Conservation (phyloP, 2,888 invertebrate species). For the Idaea aversata region DNA sequence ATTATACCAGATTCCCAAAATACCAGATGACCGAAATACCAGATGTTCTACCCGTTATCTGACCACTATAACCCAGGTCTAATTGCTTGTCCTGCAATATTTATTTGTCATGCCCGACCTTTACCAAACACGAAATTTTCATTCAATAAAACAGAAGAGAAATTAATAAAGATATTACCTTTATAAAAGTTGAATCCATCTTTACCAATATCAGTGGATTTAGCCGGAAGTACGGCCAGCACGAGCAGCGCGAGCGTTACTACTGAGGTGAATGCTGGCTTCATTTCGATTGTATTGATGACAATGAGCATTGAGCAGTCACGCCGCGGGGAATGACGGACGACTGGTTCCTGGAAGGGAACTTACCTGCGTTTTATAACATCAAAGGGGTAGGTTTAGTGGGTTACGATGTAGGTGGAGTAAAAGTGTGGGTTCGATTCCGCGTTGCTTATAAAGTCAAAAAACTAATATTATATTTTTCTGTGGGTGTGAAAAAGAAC, state of each 20-base stretch:
- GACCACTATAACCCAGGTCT: too few relatives aligned
- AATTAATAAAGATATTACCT: constrained; percentile 43
- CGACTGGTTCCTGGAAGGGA: constrained; percentile 27
- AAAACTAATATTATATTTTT: not conserved
- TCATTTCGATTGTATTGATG: constrained; percentile 57
- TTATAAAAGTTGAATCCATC: constrained; percentile 74
- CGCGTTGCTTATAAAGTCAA: not conserved
- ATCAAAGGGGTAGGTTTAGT: constrained; percentile 17
- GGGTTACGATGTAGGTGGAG: constrained; percentile 17
- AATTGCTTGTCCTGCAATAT: not conserved
- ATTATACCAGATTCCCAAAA: too few relatives aligned
- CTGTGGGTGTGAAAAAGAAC: too few relatives aligned
- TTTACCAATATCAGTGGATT: constrained; percentile 55
- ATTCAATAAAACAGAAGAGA: not conserved
- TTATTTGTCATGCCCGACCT: not conserved
- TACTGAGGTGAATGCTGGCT: constrained; percentile 62
- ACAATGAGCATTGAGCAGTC: constrained; percentile 40
- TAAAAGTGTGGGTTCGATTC: constrained; percentile 30
- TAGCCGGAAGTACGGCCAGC: constrained; percentile 36
- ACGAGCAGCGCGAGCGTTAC: constrained; percentile 44
- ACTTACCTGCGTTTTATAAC: constrained; percentile 56
- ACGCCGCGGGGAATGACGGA: constrained; percentile 23
- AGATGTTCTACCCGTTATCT: too few relatives aligned
- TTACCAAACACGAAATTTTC: not conserved
- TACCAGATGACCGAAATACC: too few relatives aligned